Conservation (phyloP, 2,888 invertebrate genomes). For the Ormia ochracea region DNA sequence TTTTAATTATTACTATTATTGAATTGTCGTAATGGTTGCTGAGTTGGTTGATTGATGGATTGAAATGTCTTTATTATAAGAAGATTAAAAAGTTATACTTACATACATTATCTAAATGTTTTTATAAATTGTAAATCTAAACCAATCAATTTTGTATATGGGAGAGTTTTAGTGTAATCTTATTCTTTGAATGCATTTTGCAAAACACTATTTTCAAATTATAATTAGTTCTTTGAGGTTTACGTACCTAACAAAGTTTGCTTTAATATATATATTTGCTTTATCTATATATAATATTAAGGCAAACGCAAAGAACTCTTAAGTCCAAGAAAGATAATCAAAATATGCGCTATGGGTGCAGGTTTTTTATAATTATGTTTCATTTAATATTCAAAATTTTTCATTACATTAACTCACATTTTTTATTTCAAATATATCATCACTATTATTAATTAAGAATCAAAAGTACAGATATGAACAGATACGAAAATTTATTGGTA, state of each 20-base stretch:
- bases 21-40: constrained; percentile 76
- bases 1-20: constrained; percentile 70
- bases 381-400: constrained; percentile 31
- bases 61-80: constrained; percentile 65
- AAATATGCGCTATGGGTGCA: constrained; percentile 42
- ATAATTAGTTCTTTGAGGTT: constrained; percentile 46
- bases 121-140: constrained; percentile 63
- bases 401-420: constrained; percentile 30
- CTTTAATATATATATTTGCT: background rate
- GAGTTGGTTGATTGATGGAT: constrained; percentile 71
- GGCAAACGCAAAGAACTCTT: constrained; percentile 13
- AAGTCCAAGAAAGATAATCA: constrained; percentile 22
- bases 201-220: constrained; percentile 28
- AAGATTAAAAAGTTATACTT: constrained; percentile 23
- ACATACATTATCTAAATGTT: constrained; percentile 65
- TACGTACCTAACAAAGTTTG: constrained; percentile 23
- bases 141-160: constrained; percentile 60
- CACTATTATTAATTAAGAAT: background rate
- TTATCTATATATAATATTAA: too few relatives aligned
- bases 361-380: constrained; percentile 18
- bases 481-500: background rate
- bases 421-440: background rate
- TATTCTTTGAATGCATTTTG: constrained; percentile 58
- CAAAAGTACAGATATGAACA: constrained; percentile 32
- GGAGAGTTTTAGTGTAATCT: constrained; percentile 63